Evolutionary conservation across 2,113 vertebrate genomes (phyloP).

Genomic region (Pica pica): DNA sequence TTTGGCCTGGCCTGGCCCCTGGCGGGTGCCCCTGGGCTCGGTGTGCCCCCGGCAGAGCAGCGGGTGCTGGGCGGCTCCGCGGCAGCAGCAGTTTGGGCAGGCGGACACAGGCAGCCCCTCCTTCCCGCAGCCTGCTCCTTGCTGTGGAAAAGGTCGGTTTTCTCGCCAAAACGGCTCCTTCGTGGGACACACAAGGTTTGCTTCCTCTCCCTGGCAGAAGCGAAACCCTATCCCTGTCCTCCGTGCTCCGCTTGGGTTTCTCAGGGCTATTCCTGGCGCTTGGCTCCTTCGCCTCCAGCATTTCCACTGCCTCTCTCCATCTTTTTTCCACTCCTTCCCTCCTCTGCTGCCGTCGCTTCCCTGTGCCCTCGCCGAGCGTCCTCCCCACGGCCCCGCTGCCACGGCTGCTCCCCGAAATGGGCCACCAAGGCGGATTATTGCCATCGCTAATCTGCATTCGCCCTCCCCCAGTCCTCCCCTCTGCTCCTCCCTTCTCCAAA

Average conservation of each 20-base stretch:
- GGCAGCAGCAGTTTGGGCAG: neutral
- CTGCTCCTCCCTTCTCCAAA: slow-evolving; percentile 36
- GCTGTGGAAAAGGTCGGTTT: neutral
- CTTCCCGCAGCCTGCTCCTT: neutral
- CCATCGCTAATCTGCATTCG: slow-evolving; percentile 6
- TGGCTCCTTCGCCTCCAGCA: neutral
- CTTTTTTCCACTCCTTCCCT: neutral
- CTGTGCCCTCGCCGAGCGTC: rapidly evolving
- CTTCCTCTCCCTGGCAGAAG: neutral
- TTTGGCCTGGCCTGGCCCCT: neutral
- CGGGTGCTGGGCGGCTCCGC: neutral
- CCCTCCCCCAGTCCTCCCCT: neutral
- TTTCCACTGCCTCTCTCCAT: neutral
- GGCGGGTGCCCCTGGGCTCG: rapidly evolving
- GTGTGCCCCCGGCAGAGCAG: neutral
- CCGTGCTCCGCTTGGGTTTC: neutral
- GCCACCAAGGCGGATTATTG: neutral
- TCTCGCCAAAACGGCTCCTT: neutral
- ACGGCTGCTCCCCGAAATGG: neutral
- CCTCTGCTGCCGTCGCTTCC: neutral
- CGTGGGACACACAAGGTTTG: rapidly evolving
- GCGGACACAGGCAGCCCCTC: neutral
- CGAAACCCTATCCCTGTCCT: neutral
- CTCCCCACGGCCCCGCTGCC: neutral
- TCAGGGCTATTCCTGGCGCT: neutral